phyloP scores from a whole-genome alignment of 2,113 vertebrate species.

The Laticauda colubrina region DNA sequence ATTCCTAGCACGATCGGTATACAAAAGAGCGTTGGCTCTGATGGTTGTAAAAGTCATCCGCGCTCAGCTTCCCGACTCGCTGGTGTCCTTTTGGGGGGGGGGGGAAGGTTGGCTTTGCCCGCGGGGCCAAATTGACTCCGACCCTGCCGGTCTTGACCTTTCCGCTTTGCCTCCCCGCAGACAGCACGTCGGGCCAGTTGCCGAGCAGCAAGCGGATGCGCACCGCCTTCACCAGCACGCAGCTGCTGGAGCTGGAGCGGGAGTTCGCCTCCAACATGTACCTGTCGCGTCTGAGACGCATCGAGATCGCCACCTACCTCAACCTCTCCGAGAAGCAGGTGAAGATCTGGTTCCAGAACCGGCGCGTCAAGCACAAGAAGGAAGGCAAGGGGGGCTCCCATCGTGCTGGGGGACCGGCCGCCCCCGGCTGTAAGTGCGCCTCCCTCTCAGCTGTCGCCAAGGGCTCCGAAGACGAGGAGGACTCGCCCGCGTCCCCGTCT shows the following conservation, averaged over 20 bases:
- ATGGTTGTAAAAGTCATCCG: not conserved
- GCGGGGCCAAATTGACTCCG: not conserved
- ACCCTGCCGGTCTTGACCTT: not conserved
- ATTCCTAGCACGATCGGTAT: not conserved
- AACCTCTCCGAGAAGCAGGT: slow-evolving; percentile 99
- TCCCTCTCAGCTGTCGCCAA: slow-evolving; percentile 83
- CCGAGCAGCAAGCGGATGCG: slow-evolving; percentile 99
- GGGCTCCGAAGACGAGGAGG: slow-evolving; percentile 91
- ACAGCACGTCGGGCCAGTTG: slow-evolving; percentile 85
- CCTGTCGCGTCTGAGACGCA: slow-evolving; percentile 94
- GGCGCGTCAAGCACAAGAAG: slow-evolving; percentile 98
- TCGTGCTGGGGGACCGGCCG: slow-evolving; percentile 65
- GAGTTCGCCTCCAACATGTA: slow-evolving; percentile 99
- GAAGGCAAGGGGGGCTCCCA: slow-evolving; percentile 90
- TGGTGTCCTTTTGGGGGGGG: not conserved
- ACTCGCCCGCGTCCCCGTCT: slow-evolving; percentile 89
- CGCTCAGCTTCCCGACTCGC: not conserved
- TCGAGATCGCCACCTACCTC: slow-evolving; percentile 98
- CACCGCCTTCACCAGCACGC: slow-evolving; percentile 98
- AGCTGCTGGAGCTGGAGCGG: slow-evolving; percentile 95
- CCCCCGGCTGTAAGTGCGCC: slow-evolving; percentile 90
- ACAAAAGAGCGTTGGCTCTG: not conserved
- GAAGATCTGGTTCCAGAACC: slow-evolving; percentile 99
- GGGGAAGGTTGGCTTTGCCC: not conserved
- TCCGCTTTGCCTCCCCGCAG: slow-evolving; percentile 64